Evolutionary conservation across 2,113 vertebrate genomes (phyloP).

Genomic region (Ammodytes dubius): DNA sequence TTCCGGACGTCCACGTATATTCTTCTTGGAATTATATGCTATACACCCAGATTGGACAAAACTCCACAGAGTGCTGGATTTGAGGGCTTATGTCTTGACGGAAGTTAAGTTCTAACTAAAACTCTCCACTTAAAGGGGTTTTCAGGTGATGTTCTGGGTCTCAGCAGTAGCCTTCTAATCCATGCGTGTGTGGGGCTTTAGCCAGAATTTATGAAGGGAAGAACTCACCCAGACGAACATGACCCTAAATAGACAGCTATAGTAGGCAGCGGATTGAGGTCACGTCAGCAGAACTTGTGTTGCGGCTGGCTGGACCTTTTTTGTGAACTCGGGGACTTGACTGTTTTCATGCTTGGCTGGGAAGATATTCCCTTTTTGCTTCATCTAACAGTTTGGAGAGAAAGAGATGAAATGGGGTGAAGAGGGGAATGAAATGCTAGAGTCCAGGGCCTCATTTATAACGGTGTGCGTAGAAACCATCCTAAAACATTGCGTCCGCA

Average conservation of each 20-base stretch:
- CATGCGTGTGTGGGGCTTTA: slow-evolving; percentile 34
- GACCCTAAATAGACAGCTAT: slow-evolving; percentile 48
- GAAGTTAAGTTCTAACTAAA: slow-evolving; percentile 18
- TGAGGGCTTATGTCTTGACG: slow-evolving; percentile 30
- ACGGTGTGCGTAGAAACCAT: too few species aligned
- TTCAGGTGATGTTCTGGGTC: slow-evolving; percentile 36
- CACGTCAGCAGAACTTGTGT: slow-evolving; percentile 55
- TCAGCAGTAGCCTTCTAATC: slow-evolving; percentile 50
- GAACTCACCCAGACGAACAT: slow-evolving; percentile 29
- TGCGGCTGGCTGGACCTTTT: slow-evolving; percentile 24
- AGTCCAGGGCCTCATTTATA: too few species aligned
- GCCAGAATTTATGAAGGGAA: slow-evolving; percentile 42
- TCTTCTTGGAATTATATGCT: slow-evolving; percentile 25
- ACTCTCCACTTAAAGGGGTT: slow-evolving; percentile 14
- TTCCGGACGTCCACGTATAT: slow-evolving; percentile 30
- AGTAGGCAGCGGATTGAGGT: slow-evolving; percentile 55
- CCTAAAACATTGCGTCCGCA: too few species aligned
- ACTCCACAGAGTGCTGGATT: slow-evolving; percentile 38
- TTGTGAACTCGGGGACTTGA: slow-evolving; percentile 23
- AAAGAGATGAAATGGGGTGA: too few species aligned
- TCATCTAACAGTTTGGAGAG: too few species aligned
- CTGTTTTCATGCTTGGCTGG: not conserved
- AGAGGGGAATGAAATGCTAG: too few species aligned
- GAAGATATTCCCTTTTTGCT: not conserved
- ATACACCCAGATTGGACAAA: slow-evolving; percentile 7